Evolutionary conservation across 1,140 invertebrate genomes (phyloP).

Genomic region (Trichonephila inaurata): DNA sequence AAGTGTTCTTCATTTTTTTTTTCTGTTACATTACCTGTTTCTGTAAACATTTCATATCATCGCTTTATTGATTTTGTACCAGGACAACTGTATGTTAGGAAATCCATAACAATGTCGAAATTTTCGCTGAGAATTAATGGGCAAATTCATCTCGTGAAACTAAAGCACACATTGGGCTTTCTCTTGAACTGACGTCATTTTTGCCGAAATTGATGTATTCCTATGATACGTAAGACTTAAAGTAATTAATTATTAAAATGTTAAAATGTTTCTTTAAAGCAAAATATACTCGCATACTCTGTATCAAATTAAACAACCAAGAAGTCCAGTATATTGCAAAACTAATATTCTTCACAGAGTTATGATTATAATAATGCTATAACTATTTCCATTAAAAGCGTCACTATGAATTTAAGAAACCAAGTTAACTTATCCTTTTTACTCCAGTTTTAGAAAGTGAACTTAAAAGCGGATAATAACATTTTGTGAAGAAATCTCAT

Average conservation of each 20-base stretch:
- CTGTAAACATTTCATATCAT: too few species aligned
- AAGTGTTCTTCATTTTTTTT: too few species aligned
- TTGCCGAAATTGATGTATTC: too few species aligned
- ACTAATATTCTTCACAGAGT: background rate
- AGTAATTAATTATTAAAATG: background rate
- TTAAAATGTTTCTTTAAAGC: background rate
- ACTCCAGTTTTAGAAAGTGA: background rate
- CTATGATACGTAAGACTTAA: background rate
- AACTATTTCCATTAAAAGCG: background rate
- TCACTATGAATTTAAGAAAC: background rate
- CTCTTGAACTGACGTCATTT: too few species aligned
- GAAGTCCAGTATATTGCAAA: background rate
- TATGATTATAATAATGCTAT: background rate
- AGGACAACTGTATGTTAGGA: too few species aligned
- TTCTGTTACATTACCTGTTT: too few species aligned
- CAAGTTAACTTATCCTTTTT: background rate
- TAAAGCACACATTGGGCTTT: too few species aligned
- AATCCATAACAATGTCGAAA: too few species aligned
- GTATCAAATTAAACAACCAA: background rate
- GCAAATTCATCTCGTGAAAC: too few species aligned
- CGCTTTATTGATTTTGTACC: too few species aligned
- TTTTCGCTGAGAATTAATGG: too few species aligned
- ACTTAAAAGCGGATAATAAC: background rate
- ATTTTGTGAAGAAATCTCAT: background rate
- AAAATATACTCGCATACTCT: background rate